Evolutionary conservation across 1,140 invertebrate genomes (phyloP).

Genomic region (Nasonia giraulti): DNA sequence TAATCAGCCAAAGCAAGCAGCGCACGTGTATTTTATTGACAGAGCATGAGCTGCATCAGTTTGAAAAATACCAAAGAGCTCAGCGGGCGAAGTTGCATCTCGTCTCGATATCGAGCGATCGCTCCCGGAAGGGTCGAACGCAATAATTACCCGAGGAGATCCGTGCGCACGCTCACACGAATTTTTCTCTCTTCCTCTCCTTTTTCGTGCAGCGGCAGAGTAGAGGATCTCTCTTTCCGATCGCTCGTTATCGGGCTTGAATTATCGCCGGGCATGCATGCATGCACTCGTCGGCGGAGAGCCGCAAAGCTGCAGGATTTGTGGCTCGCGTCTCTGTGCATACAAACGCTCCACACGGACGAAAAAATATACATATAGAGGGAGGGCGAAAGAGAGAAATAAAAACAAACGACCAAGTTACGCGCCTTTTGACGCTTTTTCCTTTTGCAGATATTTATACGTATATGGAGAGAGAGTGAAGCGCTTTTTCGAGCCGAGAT

Average conservation of each 20-base stretch:
- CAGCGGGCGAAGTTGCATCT: background rate
- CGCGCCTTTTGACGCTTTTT: background rate
- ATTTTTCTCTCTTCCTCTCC: too few species aligned
- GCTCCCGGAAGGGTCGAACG: background rate
- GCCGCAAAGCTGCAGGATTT: background rate
- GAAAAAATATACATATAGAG: background rate
- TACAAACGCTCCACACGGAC: background rate
- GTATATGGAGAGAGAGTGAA: background rate
- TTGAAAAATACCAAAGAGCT: background rate
- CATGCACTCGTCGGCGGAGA: background rate
- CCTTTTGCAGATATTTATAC: background rate
- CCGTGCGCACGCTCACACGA: background rate
- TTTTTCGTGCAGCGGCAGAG: too few species aligned
- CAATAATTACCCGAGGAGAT: slow-evolving; percentile 12
- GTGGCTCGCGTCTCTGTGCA: background rate
- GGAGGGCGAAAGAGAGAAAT: background rate
- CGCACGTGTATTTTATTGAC: background rate
- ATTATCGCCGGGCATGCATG: slow-evolving; percentile 1
- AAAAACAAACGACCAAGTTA: background rate
- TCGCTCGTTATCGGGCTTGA: slow-evolving; percentile 17
- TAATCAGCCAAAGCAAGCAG: too few species aligned
- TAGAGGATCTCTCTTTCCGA: too few species aligned
- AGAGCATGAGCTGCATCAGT: background rate
- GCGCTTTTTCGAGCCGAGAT: background rate
- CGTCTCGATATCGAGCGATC: background rate